Evolutionary conservation across 2,797 vertebrate genomes (phyloP), one percentile per base, ranked within the genome.

Genomic region (Danio jaintianensis): DNA sequence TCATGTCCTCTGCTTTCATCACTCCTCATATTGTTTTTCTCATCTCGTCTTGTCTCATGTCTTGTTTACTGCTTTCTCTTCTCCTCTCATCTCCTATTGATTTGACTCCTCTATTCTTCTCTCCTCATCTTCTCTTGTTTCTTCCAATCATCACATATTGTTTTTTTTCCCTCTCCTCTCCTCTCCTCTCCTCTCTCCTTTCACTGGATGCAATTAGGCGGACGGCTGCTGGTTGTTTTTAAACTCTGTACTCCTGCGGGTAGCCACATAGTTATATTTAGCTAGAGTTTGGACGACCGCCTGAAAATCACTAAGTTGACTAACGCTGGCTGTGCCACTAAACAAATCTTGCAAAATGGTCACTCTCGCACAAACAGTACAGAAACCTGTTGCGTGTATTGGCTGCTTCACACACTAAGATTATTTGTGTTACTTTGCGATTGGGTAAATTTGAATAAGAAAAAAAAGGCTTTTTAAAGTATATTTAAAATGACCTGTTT

Each of bases 181-280:
- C 56, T 36, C 12, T 47, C 50, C 75, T 47, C 53, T 38, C 58
- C 67, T 76, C n/a, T 78, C 75, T 53, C 36, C 16, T 29, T 61
- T 70, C 12, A 76, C 82, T 82, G 79, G 85, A 76, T 92, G 85
- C 93, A 93, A 93, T 94, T 94, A 92, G 85, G 55, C 47, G 43
- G 82, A 88, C 90, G 90, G 76, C 89, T 91, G 88, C 90, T 88
- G 85, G 89, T 92, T 94, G 93, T 93, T 93, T 94, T 94, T 92
- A 90, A 93, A 89, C 78, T 91, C 75, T 16, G 85, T 86, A 82
- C 91, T 92, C 87, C 91, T 93, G 93, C 43, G 92, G 93, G 81
- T 82, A 85, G 89, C 93, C 93, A 85, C 90, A 67, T 85, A 83
- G 90, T 91, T 94, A 94, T 92, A 94, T 94, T 93, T 95, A 94